Evolutionary conservation across 1,140 invertebrate species (phyloP).

Genomic region (Papilio polyxenes): DNA sequence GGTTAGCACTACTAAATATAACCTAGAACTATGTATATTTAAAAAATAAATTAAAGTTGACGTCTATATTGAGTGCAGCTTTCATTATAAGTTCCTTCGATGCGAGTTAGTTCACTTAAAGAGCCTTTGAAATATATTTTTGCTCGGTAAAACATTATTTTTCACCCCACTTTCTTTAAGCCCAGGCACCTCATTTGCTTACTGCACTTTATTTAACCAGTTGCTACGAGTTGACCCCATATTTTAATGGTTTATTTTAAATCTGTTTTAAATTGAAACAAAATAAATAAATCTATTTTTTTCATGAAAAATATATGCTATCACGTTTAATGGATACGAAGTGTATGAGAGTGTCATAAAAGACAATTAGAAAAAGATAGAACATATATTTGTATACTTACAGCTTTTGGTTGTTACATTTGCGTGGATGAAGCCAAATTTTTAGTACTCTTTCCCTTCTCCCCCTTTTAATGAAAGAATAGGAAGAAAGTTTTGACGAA

Average conservation of each 20-base stretch:
- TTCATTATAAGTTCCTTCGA: slow-evolving; percentile 11
- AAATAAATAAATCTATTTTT: too few relatives aligned
- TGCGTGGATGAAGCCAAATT: too few relatives aligned
- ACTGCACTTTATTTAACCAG: slow-evolving; percentile 13
- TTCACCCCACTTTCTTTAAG: slow-evolving; percentile 20
- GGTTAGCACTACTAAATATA: background rate
- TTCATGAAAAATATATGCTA: too few relatives aligned
- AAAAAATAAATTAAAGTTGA: background rate
- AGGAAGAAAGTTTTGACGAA: too few relatives aligned
- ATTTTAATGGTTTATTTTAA: background rate
- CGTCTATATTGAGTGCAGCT: background rate
- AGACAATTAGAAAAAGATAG: too few relatives aligned
- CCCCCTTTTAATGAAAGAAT: too few relatives aligned
- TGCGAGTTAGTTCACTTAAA: slow-evolving; percentile 22
- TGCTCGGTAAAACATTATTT: slow-evolving; percentile 9
- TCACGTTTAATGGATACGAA: too few relatives aligned
- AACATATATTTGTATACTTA: too few relatives aligned
- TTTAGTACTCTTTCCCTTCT: too few relatives aligned
- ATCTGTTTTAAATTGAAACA: background rate
- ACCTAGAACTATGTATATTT: background rate
- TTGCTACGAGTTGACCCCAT: slow-evolving; percentile 4
- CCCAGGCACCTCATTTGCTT: slow-evolving; percentile 13
- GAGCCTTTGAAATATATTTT: slow-evolving; percentile 17
- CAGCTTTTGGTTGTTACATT: too few relatives aligned
- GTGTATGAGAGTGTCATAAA: too few relatives aligned